Percentiles rank a stretch among this genome's conserved stretches.
phyloP scores from a whole-genome alignment of 1,140 invertebrate species.

The Hypsibius dujardini region DNA sequence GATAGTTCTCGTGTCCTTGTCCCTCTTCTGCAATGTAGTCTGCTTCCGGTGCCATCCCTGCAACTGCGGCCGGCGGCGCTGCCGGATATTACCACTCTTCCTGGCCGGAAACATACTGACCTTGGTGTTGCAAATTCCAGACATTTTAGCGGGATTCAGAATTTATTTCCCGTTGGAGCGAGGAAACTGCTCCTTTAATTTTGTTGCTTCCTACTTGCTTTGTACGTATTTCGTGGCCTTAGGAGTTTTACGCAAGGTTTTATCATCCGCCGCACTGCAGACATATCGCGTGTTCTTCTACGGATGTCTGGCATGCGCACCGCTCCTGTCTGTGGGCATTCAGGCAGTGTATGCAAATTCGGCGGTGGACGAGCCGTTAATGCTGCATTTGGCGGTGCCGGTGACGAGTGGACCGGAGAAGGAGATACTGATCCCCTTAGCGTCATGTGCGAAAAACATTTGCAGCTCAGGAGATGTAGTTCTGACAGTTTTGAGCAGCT shows the following conservation, averaged over 20 bases:
- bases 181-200: background rate
- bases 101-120: conserved; percentile 2
- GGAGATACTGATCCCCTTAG: background rate
- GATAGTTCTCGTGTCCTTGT: background rate
- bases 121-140: background rate
- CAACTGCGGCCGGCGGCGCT: background rate
- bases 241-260: background rate
- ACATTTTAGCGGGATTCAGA: background rate
- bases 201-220: background rate
- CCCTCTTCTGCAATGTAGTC: background rate
- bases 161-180: background rate
- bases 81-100: background rate
- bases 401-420: background rate
- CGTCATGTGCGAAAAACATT: background rate
- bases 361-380: conserved; percentile 4
- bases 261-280: background rate
- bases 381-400: background rate
- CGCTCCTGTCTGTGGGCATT: background rate
- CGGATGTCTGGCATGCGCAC: background rate
- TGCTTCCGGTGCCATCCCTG: conserved; percentile 6
- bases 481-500: background rate
- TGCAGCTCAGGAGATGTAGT: background rate
- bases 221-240: conserved; percentile 1
- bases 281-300: conserved; percentile 2
- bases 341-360: background rate